Evolutionary conservation across 2,113 vertebrate species (phyloP), one percentile per base, ranked within the genome.

Genomic region (Vanacampus margaritifer): DNA sequence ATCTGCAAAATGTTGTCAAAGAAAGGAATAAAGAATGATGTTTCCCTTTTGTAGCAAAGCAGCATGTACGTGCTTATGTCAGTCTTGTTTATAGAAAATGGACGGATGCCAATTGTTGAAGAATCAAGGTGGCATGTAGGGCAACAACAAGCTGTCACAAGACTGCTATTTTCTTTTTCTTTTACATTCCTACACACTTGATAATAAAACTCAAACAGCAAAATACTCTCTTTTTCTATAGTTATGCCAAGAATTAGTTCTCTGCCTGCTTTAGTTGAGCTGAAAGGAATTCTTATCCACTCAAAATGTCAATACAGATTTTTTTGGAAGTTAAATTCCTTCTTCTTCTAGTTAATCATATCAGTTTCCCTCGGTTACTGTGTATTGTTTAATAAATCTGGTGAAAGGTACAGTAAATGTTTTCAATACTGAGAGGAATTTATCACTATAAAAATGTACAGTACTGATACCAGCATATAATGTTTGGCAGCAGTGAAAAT

Each of bases 161-260:
- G 39, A 41, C 12, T 12, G 12, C 39, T 39, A 39, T 39, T 41
- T 41, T 12, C 12, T 41, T 41, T 41, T 39, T 39, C 10, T 41
- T 21, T 69, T 59, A 9, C 57, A 36, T 79, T 67, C 69, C 35
- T 19, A 23, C 26, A 68, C 56, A 46, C n/a, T 45, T 1, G 0
- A 24, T 76, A 69, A 76, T 63, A 70, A 57, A 81, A 81, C 23
- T 23, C 36, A 69, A 78, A 75, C 5, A 46, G 17, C 17, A 46
- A 16, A 46, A 46, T 26, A 53, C 71, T 37, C 60, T 35, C 72
- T 26, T 53, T 3, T 70, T 65, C 41, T 26, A 43, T 24, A 50
- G 37, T 6, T 36, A 13, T 32, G 43, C 39, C 13, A 58, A 39
- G 17, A 68, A n/a, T 53, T 41, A 36, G 3, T 24, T 23, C 21